Conservation (phyloP, 2,888 invertebrate genomes). For the Eledona agricola region DNA sequence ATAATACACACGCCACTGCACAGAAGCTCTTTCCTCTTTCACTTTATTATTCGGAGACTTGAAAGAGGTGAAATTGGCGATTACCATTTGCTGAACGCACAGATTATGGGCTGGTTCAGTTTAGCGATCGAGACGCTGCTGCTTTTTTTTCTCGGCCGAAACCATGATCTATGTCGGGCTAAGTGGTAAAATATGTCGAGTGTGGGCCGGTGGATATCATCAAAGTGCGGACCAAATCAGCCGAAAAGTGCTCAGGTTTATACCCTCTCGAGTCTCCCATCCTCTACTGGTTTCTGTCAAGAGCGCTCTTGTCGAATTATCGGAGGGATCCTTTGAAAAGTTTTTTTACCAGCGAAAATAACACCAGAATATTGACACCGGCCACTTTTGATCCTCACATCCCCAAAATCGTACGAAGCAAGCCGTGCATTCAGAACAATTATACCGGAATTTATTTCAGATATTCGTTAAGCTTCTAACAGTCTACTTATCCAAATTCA, state of each 20-base stretch:
- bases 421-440: no score
- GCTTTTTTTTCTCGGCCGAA: slow-evolving; percentile 2
- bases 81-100: no score
- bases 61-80: no score
- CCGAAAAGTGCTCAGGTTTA: slow-evolving; percentile 47
- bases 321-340: slow-evolving; percentile 19
- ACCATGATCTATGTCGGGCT: slow-evolving; percentile 46
- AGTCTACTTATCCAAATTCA: no score
- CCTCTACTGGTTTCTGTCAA: slow-evolving; percentile 22
- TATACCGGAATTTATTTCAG: no score
- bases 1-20: slow-evolving; percentile 35
- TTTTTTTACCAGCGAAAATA: no score
- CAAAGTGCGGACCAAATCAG: slow-evolving; percentile 48
- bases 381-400: no score
- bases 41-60: slow-evolving; percentile 27
- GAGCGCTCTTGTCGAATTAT: slow-evolving; percentile 8
- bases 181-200: slow-evolving; percentile 53
- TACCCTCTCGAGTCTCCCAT: slow-evolving; percentile 12
- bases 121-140: no score
- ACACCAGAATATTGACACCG: no score
- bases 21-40: slow-evolving; percentile 37
- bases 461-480: no score
- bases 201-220: slow-evolving; percentile 48
- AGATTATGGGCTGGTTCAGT: no score
- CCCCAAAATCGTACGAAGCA: no score